A percentile compares a stretch with the other conserved stretches of the same genome.
Conservation (phyloP, 2,797 vertebrate species). For the Oreonectes daqikongensis region DNA sequence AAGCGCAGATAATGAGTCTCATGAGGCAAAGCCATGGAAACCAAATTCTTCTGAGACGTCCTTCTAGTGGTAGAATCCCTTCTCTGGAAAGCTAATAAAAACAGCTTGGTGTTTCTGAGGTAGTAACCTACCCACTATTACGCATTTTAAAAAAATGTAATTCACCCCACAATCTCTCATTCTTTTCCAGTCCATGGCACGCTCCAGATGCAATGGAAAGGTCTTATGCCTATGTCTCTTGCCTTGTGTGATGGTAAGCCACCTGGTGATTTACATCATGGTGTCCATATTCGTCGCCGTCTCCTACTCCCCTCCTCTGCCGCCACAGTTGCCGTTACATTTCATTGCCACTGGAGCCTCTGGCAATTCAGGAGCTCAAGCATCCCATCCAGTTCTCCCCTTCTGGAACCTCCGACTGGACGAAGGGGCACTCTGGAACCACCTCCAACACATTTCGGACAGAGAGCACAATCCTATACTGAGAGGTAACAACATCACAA, state of each 20-base stretch:
- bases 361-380: slow-evolving; percentile 62
- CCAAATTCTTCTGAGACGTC: slow-evolving; percentile 56
- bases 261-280: slow-evolving; percentile 77
- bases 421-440: slow-evolving; percentile 78
- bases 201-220: slow-evolving; percentile 73
- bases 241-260: slow-evolving; percentile 80
- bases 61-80: slow-evolving; percentile 38
- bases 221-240: slow-evolving; percentile 78
- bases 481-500: slow-evolving; percentile 67
- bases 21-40: slow-evolving; percentile 70
- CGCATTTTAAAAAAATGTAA: neutral
- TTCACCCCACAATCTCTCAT: slow-evolving; percentile 13
- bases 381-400: slow-evolving; percentile 69
- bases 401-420: slow-evolving; percentile 80
- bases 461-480: slow-evolving; percentile 77
- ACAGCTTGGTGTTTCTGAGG: slow-evolving; percentile 10
- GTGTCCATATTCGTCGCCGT: slow-evolving; percentile 79
- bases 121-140: neutral
- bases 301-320: slow-evolving; percentile 69
- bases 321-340: slow-evolving; percentile 69
- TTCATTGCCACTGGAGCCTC: slow-evolving; percentile 74
- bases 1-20: slow-evolving; percentile 72
- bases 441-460: slow-evolving; percentile 75
- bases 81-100: slow-evolving; percentile 4
- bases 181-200: slow-evolving; percentile 70